Base-by-base conservation (phyloP, 2,797 vertebrate species). In the Melanotaenia parkinsoni region DNA sequence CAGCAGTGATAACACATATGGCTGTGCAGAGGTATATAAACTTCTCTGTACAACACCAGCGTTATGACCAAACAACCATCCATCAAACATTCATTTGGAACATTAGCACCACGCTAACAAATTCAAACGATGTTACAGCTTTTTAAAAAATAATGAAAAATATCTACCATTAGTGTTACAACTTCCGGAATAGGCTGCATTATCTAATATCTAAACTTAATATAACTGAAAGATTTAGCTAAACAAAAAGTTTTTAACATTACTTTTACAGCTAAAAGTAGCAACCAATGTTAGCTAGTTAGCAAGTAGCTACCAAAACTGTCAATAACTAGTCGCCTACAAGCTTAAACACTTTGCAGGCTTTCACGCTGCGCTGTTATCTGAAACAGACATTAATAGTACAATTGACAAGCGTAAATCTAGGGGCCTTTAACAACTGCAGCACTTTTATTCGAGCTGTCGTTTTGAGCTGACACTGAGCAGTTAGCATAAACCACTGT, bases 401-500 rank as follows among this genome's bases (percentile, higher is more conserved):
- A 8, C 24, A 4, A 24, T 33, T 5, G 13, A 35, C 1, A 45
- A 30, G 10, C 0, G 11, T 2, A 10, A 8, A 9, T 28, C 1
- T 6, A 12, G 1, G 0, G 50, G 1, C 3, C 5, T 24, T 1
- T 4, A 38, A 16, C 0, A 35, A 12, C 0, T 1, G 4, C 1
- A 26, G n/a, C 0, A 16, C 10, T 56, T 40, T 8, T 24, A 37
- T 40, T 26, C 22, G 0, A 59, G 1, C 13, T 51, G 53, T 30
- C 22, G 51, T 72, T 13, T 60, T 1, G 0, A 18, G 37, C 12
- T 28, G 35, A 61, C 22, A 26, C 40, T 63, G 7, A 58, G 4
- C 24, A 0, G 57, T 77, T 91, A 87, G 89, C 86, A 67, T 83
- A 75, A 80, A 84, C 81, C 1, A 4, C 18, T 51, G 54, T 3